Evolutionary conservation across 2,113 vertebrate genomes (phyloP), one percentile per base, ranked within the genome.

Genomic region (Syrrhaptes paradoxus): DNA sequence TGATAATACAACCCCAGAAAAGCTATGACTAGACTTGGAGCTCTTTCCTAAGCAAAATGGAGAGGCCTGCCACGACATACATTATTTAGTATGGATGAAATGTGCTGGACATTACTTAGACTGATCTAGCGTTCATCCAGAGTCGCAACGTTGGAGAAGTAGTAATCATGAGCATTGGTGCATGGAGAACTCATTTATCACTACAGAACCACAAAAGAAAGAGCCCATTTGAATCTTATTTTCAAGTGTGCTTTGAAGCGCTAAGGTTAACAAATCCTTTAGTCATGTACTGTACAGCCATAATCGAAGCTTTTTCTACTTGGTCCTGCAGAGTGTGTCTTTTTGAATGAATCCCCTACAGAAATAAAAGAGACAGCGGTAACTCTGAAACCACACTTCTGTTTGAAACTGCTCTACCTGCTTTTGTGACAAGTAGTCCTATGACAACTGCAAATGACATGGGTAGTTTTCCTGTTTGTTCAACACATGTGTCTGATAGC

Each of bases 141-240:
- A 95, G 85, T 77, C 89, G 80, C 91, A 95, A 51, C 3, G 20
- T 85, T 96, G 85, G 85, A 91, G 91, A 57, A 87, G 93, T 55
- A 95, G 91, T 85, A 95, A 96, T 97, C 96, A 85, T 45, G 91
- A 89, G 85, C 95, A 95, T 25, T 96, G 96, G 87, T 96, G 95
- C 96, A 97, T 97, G 93, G 95, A 97, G 94, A 97, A 96, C 96
- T 96, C 93, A 71, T 97, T 96, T 96, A 96, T 96, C 96, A 90
- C 91, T 85, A 94, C 89, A 88, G 95, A 96, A 96, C 93, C 91
- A 96, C 93, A 80, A 95, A 96, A 96, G 95, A 96, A 96, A 90
- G 34, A 95, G 71, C 90, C 95, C 89, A 96, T 97, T 80, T 85
- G 85, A 95, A 96, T 97, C 96, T 87, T 97, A 95, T 96, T 97